Evolutionary conservation across 1,140 invertebrate genomes (phyloP).

Genomic region (Hormaphis cornu): DNA sequence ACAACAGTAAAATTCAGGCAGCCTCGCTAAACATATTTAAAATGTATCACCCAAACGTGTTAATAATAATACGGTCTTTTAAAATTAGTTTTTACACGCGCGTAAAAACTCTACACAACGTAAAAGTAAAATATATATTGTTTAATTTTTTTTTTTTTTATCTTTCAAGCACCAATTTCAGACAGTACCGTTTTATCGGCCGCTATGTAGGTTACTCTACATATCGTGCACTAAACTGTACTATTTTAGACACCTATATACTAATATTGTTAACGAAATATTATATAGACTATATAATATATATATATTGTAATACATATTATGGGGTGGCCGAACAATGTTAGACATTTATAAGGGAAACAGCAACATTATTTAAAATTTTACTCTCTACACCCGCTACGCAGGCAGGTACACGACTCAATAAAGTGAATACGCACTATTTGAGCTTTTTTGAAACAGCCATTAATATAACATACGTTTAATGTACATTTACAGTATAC

Average conservation of each 20-base stretch:
- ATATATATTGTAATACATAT: not conserved
- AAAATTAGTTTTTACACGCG: not conserved
- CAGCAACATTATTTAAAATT: too few relatives aligned
- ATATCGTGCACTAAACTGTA: too few relatives aligned
- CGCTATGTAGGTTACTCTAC: too few relatives aligned
- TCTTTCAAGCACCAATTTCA: conserved; percentile 26
- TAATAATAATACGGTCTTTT: not conserved
- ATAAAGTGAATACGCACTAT: not conserved
- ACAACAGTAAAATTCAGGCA: conserved; percentile 18
- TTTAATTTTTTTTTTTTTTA: conserved; percentile 10
- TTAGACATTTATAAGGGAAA: not conserved
- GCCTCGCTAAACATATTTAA: conserved; percentile 1
- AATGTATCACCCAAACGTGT: conserved; percentile 22
- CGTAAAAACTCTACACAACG: not conserved
- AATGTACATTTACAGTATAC: too few relatives aligned
- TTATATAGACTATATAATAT: not conserved
- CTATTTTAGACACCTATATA: not conserved
- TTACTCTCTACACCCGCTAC: too few relatives aligned
- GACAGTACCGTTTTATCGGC: conserved; percentile 18
- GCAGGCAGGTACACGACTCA: too few relatives aligned
- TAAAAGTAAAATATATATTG: not conserved
- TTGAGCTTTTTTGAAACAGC: conserved; percentile 1
- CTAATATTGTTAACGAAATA: not conserved
- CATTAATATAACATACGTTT: not conserved
- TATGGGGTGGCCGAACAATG: not conserved